A percentile compares a stretch with the other conserved stretches of the same genome.
These are phyloP conservation scores for Amblyopsis hoosieri DNA, from an alignment of 2,797 vertebrate species.

Conservation along the genomic window DNA sequence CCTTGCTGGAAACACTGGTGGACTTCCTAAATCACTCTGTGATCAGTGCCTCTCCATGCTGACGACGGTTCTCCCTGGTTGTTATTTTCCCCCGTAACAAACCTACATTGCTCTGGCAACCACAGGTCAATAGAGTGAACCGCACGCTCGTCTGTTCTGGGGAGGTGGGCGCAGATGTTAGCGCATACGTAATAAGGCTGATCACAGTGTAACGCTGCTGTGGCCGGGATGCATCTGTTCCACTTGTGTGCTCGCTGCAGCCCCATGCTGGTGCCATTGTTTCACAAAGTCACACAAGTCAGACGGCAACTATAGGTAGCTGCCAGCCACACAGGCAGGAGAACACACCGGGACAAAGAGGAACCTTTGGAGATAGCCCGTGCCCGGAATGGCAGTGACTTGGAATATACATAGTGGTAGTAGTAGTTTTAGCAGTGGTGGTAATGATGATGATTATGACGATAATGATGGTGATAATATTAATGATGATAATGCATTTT, in stretches of 20 bases:
- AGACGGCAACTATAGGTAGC: constrained; percentile 23
- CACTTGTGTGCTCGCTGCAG: constrained; percentile 47
- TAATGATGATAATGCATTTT: constrained; percentile 1
- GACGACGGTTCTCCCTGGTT: constrained; percentile 16
- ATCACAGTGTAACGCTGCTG: constrained; percentile 57
- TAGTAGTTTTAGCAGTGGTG: not conserved
- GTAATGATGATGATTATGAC: too few species aligned
- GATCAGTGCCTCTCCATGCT: constrained; percentile 41
- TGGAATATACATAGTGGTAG: constrained; percentile 17
- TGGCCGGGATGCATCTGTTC: constrained; percentile 69
- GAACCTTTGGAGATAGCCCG: constrained; percentile 23
- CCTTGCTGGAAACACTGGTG: constrained; percentile 22
- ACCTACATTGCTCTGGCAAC: constrained; percentile 19
- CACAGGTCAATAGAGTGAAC: constrained; percentile 14
- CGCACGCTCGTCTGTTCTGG: constrained; percentile 23
- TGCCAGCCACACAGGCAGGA: constrained; percentile 11
- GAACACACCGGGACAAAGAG: constrained; percentile 24
- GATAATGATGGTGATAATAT: too few species aligned
- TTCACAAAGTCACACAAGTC: constrained; percentile 71
- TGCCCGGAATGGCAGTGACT: constrained; percentile 11
- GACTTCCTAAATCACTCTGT: constrained; percentile 43
- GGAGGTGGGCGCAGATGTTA: constrained; percentile 57
- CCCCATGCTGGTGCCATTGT: constrained; percentile 54
- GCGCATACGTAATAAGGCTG: constrained; percentile 61
- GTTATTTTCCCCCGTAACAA: constrained; percentile 28